Evolutionary conservation across 2,113 vertebrate species (phyloP), one percentile per base, ranked within the genome.

Genomic region (Phalacrocorax brasilianus): DNA sequence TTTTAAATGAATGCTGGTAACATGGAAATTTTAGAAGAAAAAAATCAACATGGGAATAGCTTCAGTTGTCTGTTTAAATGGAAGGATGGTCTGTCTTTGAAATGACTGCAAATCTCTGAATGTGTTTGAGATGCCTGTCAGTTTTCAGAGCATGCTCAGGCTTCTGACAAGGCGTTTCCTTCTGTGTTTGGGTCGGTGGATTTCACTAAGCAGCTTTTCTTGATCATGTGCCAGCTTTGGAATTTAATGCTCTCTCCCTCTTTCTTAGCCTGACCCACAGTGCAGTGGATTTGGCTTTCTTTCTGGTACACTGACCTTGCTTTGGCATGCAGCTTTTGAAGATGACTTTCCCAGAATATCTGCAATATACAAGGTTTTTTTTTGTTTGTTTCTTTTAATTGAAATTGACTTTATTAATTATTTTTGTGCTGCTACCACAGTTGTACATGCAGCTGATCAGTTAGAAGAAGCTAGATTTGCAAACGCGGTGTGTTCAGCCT

Each of bases 131-230:
- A 66, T 66, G 81, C 62, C 62, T 75, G 50, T 89, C 87, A 85
- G 55, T 53, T 89, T 74, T 76, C 76, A 70, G 67, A 87, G 42
- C 59, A 16, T 13, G 28, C 38, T 93, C 23, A 66, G 50, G 50
- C 74, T 89, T 85, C 71, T 88, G 52, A 33, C 49, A 58, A 85
- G 91, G 85, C 85, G 93, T 91, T 70, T 76, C 50, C 59, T 80
- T 70, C 4, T 30, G 56, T 63, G 40, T 93, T 89, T 82, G 88
- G 88, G 78, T 88, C 17, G 26, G 55, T 79, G 92, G 91, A 88
- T 94, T 94, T 90, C 82, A 83, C 68, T 94, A 93, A 95, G 82
- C 90, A 83, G 92, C 95, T 94, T 96, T 86, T 59, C 85, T 93
- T 96, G 93, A 62, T 88, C 75, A 30, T 55, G 59, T 58, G 88